phyloP scores from a whole-genome alignment of 1,140 invertebrate species.

The Plutomurus gul region DNA sequence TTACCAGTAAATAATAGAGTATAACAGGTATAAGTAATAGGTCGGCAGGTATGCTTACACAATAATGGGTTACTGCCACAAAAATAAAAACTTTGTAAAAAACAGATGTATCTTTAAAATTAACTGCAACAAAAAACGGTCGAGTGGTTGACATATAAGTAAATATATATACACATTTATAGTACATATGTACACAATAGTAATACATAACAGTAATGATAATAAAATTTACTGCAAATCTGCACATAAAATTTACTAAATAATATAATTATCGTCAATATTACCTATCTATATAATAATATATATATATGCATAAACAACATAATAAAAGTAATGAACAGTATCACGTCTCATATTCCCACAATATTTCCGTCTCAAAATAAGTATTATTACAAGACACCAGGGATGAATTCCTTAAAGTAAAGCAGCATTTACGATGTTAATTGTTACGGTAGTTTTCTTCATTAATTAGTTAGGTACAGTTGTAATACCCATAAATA shows the following conservation, averaged over 20 bases:
- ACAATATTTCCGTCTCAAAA: too few relatives aligned
- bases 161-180: not conserved
- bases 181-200: not conserved
- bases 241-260: not conserved
- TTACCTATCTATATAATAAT: not conserved
- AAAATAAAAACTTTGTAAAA: constrained; percentile 30
- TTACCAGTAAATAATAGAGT: too few relatives aligned
- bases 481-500: constrained; percentile 10
- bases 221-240: too few relatives aligned
- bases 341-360: constrained; percentile 23
- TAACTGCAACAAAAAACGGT: constrained; percentile 8
- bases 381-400: constrained; percentile 12
- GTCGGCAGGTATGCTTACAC: not conserved
- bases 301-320: not conserved
- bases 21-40: not conserved
- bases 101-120: constrained; percentile 5
- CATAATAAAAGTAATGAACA: constrained; percentile 12
- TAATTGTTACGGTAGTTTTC: not conserved
- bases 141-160: not conserved
- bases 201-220: constrained; percentile 30
- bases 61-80: not conserved
- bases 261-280: too few relatives aligned
- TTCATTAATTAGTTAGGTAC: constrained; percentile 22
- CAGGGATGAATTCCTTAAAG: not conserved
- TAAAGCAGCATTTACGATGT: constrained; percentile 22